Conservation (phyloP, 1,140 invertebrate genomes). For the Triops cancriformis region DNA sequence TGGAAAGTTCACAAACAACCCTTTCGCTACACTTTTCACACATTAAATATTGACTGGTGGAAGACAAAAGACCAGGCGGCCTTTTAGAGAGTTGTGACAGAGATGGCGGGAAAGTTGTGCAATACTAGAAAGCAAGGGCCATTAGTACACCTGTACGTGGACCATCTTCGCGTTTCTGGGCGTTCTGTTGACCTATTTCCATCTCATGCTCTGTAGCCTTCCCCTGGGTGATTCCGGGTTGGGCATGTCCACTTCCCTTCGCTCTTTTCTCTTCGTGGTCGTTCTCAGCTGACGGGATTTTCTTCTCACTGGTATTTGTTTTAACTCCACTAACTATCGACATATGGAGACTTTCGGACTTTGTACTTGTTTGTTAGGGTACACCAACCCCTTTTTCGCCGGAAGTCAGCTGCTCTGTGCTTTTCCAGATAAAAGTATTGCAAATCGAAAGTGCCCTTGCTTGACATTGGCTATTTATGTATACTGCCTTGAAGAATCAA, state of each 20-base stretch:
- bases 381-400: background rate
- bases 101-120: background rate
- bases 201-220: background rate
- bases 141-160: background rate
- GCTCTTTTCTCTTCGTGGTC: background rate
- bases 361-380: background rate
- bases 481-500: background rate
- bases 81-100: background rate
- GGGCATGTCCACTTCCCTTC: background rate
- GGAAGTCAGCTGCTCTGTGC: background rate
- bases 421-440: background rate
- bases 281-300: background rate
- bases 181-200: background rate
- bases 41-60: background rate
- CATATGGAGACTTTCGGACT: background rate
- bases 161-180: background rate
- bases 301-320: background rate
- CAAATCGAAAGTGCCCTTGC: background rate
- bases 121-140: background rate
- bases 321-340: background rate
- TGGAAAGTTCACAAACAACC: background rate
- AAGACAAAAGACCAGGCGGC: background rate
- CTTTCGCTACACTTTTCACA: background rate
- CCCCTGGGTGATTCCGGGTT: slow-evolving; percentile 4
- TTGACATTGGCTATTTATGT: background rate